Base-by-base conservation (phyloP, 2,888 invertebrate genomes). In the Callosobruchus maculatus region DNA sequence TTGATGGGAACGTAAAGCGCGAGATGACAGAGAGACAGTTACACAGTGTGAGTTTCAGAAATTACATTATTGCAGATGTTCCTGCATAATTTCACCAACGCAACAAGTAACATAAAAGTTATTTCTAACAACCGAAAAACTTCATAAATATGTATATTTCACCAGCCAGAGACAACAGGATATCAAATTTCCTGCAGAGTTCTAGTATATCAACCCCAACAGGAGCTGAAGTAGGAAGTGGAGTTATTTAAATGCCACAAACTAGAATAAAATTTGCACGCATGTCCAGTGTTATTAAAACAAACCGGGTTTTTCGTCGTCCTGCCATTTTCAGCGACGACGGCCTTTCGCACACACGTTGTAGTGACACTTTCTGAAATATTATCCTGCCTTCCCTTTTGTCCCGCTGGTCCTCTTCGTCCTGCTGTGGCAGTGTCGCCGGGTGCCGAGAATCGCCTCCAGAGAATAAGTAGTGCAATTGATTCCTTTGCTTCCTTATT, bases 241-340 rank as follows among this genome's bases (percentile, higher is more conserved):
- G 18, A 49, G 49, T 49, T 49, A 49, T 49, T 49, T 49, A 49
- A 49, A 49, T 49, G 49, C 49, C 18, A 18, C 18, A 49, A 18
- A 49, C 49, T 49, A 18, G 49, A 74, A 77, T 77, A 78, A 76
- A 78, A 74, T 75, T 75, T 78, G 78, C 79, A 79, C 76, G 75
- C 77, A 78, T 75, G 77, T 78, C 77, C 75, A 73, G 78, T 74
- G 76, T 79, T 76, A 77, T 77, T 75, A 78, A 77, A 77, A 79
- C 77, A 77, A 78, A 75, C 74, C 71, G 70, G 13, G 73, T 74
- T 75, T 76, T 75, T 77, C 76, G 71, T 74, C 73, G 75, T 75
- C 72, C 72, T 73, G 21, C 73, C 68, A 74, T 72, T 73, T 77
- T 72, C 75, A 73, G 71, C 70, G 49, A 68, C 49, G 49, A 18